Evolutionary conservation across 2,113 vertebrate species (phyloP).

Genomic region (Rhombomys opimus): DNA sequence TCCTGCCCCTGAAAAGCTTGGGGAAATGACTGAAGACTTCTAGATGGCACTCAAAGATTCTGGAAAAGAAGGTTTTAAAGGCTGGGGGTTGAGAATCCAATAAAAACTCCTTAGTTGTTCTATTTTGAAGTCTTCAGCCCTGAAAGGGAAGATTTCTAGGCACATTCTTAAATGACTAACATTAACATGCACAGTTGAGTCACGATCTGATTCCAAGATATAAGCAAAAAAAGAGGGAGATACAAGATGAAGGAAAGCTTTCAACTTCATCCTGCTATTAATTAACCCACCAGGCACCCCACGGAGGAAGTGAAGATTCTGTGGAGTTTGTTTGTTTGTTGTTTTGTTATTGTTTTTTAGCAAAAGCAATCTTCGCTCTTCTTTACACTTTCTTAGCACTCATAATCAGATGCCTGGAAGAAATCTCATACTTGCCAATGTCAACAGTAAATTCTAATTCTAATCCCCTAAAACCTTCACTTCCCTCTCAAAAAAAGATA

Average conservation of each 20-base stretch:
- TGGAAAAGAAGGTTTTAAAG: neutral
- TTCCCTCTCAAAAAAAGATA: neutral
- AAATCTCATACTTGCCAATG: neutral
- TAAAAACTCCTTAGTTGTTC: neutral
- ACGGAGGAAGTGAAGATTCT: neutral
- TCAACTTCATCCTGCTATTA: neutral
- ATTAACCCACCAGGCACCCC: neutral
- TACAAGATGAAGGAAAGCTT: neutral
- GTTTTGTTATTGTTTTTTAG: neutral
- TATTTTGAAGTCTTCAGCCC: neutral
- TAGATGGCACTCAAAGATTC: neutral
- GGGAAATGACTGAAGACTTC: neutral
- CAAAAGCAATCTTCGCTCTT: neutral
- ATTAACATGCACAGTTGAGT: neutral
- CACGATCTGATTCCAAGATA: neutral
- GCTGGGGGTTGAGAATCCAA: neutral
- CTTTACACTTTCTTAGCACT: neutral
- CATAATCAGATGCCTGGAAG: neutral
- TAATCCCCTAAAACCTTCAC: neutral
- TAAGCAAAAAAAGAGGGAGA: neutral
- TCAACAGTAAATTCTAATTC: neutral
- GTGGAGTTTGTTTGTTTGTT: no score
- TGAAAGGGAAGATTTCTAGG: neutral
- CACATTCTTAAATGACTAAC: neutral
- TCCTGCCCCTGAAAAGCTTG: neutral